phyloP scores from a whole-genome alignment of 2,113 vertebrate species.

The Spheniscus mendiculus region DNA sequence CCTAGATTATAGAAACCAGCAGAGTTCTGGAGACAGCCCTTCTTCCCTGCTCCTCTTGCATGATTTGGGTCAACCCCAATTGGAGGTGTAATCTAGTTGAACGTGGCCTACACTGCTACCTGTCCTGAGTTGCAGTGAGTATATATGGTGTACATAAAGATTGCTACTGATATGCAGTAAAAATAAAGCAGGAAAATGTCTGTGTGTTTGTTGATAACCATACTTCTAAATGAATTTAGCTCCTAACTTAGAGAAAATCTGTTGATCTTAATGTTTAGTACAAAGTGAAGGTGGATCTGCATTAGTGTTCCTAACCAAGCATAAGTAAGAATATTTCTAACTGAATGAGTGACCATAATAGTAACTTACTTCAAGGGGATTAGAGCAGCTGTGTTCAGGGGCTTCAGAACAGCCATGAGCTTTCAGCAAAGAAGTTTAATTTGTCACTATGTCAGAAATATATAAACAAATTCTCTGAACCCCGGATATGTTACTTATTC shows the following conservation, averaged over 20 bases:
- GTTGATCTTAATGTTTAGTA: not conserved
- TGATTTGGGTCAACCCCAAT: not conserved
- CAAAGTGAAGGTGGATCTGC: not conserved
- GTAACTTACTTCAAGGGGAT: not conserved
- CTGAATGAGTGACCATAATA: not conserved
- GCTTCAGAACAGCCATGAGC: slow-evolving; percentile 28
- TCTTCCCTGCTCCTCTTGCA: not conserved
- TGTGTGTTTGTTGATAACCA: not conserved
- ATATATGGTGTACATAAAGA: not conserved
- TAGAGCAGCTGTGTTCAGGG: not conserved
- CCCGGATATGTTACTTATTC: slow-evolving; percentile 42
- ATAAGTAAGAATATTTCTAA: not conserved
- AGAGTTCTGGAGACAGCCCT: not conserved
- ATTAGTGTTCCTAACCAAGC: not conserved
- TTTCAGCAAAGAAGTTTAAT: slow-evolving; percentile 35
- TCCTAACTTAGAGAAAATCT: not conserved
- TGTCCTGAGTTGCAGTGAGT: not conserved
- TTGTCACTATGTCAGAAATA: slow-evolving; percentile 26
- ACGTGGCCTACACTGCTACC: not conserved
- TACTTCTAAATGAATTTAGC: not conserved
- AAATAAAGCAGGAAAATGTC: not conserved
- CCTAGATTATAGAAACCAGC: not conserved
- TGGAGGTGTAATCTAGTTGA: not conserved
- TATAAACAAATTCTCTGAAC: slow-evolving; percentile 30
- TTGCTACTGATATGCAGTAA: not conserved